Base-by-base conservation (phyloP, 2,888 invertebrate species). In the Elysia crispata region DNA sequence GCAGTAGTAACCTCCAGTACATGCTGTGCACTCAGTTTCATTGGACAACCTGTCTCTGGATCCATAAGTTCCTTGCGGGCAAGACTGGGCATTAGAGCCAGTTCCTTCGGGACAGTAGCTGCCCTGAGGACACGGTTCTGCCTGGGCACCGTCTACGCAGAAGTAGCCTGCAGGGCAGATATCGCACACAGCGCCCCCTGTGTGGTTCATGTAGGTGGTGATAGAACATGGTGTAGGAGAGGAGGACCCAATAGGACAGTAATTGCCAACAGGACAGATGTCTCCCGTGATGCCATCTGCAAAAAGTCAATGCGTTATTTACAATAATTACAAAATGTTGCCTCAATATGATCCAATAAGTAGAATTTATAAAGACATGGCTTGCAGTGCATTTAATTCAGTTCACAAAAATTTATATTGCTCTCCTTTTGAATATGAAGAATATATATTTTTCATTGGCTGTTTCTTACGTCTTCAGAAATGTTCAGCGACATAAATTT, bases 51-150 rank as follows among this genome's bases (percentile, higher is more conserved):
- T 86, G 11, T 76, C 81, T 6, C 84, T 87, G n/a, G 87, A 86
- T 13, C 90, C 90, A 85, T 87, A 91, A 11, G 90, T 91, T 64
- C 91, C 90, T 72, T 87, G 84, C 6, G 91, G 91, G 81, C 91
- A 91, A 6, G 90, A 87, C 33, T 85, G 76, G 75, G 86, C 83
- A 60, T 83, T 84, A 25, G 84, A 82, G 8, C 89, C 90, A 11
- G 90, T 90, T 11, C 88, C 89, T 33, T 79, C 75, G 6, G 88
- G 87, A 66, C 87, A 88, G 74, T 81, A 81, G 62, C 64, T 88
- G 8, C 91, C 91, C 79, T 90, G 90, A 0, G 90, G 90, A 79
- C 91, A 91, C 11, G 89, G 87, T 49, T 89, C 89, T 54, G 87
- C 88, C 1, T 83, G 76, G 72, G 86, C 85, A 0, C 89, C 87